Evolutionary conservation across 2,797 vertebrate genomes (phyloP).

Genomic region (Acestrorhynchus altus): DNA sequence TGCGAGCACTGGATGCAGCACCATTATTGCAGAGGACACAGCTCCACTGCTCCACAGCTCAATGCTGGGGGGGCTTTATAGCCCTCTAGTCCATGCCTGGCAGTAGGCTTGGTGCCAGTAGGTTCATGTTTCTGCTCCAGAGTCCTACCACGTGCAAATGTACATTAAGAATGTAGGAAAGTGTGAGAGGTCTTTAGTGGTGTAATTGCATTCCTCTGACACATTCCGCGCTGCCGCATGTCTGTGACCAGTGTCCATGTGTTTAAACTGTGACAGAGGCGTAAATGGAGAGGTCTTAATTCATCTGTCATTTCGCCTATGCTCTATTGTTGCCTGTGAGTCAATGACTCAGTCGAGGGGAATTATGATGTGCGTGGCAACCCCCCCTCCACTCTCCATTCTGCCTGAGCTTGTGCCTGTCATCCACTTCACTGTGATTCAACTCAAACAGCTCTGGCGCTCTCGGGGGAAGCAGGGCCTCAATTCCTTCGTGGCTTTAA

Average conservation of each 20-base stretch:
- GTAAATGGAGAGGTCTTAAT: conserved; percentile 35
- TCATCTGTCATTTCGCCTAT: conserved; percentile 41
- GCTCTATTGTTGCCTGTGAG: conserved; percentile 30
- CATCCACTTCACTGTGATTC: conserved; percentile 24
- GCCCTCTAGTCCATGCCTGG: too few relatives aligned
- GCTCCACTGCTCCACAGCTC: too few relatives aligned
- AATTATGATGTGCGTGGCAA: conserved; percentile 17
- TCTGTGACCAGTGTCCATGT: conserved; percentile 19
- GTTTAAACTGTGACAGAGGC: conserved; percentile 24
- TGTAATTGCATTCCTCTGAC: conserved; percentile 38
- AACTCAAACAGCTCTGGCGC: conserved; percentile 29
- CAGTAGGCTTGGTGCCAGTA: too few relatives aligned
- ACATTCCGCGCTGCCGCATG: conserved; percentile 6
- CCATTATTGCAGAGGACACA: too few relatives aligned
- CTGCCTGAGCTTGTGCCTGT: conserved; percentile 7
- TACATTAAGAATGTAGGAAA: too few relatives aligned
- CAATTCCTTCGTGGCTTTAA: conserved; percentile 44
- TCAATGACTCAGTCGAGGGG: conserved; percentile 7
- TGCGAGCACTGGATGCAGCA: too few relatives aligned
- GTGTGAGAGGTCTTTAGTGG: conserved; percentile 23
- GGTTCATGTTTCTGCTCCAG: too few relatives aligned
- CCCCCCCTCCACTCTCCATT: background rate
- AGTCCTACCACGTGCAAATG: too few relatives aligned
- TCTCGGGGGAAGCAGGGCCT: conserved; percentile 23
- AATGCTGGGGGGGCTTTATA: too few relatives aligned